Evolutionary conservation across 1,140 invertebrate genomes (phyloP).

Genomic region (Zaprionus ghesquierei): DNA sequence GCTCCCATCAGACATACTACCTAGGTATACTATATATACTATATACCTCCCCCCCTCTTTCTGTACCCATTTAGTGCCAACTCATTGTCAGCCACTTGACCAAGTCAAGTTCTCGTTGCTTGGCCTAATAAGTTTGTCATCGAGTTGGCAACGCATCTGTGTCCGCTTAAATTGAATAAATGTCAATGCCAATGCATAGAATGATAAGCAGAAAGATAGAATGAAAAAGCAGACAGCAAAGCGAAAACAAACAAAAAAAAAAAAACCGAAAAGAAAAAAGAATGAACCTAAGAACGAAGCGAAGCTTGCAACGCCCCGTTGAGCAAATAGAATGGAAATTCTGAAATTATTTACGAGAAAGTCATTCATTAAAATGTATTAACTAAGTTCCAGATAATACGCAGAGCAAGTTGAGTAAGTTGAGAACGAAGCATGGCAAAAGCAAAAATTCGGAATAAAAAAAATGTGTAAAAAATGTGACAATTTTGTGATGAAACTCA

Average conservation of each 20-base stretch:
- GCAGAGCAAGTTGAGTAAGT: background rate
- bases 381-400: background rate
- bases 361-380: slow-evolving; percentile 5
- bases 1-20: background rate
- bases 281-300: background rate
- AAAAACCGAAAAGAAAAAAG: background rate
- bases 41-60: background rate
- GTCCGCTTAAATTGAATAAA: slow-evolving; percentile 18
- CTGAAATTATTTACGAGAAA: slow-evolving; percentile 16
- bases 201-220: slow-evolving; percentile 9
- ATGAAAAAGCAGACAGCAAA: background rate
- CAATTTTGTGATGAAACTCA: background rate
- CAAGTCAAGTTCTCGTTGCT: slow-evolving; percentile 38
- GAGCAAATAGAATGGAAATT: slow-evolving; percentile 16
- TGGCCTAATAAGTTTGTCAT: slow-evolving; percentile 51
- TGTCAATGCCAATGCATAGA: slow-evolving; percentile 15
- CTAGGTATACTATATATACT: background rate
- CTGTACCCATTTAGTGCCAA: slow-evolving; percentile 29
- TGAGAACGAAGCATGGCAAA: background rate
- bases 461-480: background rate
- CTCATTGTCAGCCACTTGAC: slow-evolving; percentile 60
- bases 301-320: slow-evolving; percentile 26
- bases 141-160: slow-evolving; percentile 44
- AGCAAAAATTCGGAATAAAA: background rate
- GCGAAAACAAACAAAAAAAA: background rate